Conservation (phyloP, 2,797 vertebrate species). For the Rhynchonycteris naso region DNA sequence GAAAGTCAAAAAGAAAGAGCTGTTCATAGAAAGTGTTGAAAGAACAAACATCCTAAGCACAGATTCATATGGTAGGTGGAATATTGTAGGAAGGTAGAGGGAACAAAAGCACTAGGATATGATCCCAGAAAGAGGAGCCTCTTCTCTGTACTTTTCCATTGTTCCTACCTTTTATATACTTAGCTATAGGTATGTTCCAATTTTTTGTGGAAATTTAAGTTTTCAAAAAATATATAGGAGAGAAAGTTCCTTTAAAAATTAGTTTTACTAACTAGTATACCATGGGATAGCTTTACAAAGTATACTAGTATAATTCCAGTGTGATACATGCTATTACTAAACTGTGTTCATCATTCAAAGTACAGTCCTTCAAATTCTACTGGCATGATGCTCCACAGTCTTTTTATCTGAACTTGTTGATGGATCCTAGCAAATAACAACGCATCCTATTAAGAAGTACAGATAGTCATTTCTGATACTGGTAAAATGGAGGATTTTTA, state of each 20-base stretch:
- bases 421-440: not conserved
- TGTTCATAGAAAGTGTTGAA: slow-evolving; percentile 78
- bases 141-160: slow-evolving; percentile 72
- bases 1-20: slow-evolving; percentile 79
- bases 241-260: slow-evolving; percentile 3
- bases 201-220: slow-evolving; percentile 58
- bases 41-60: slow-evolving; percentile 80
- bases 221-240: slow-evolving; percentile 37
- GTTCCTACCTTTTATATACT: slow-evolving; percentile 72
- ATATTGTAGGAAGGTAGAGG: slow-evolving; percentile 63
- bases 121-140: slow-evolving; percentile 65
- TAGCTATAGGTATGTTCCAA: slow-evolving; percentile 51
- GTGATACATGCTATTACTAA: not conserved
- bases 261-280: not conserved
- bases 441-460: not conserved
- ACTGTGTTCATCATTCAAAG: not conserved
- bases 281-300: not conserved
- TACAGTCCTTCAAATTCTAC: not conserved
- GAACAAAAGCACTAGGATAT: slow-evolving; percentile 69
- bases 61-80: slow-evolving; percentile 73
- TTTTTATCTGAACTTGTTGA: not conserved
- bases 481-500: not conserved
- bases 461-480: not conserved
- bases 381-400: not conserved
- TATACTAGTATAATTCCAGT: not conserved